A percentile compares a stretch with the other conserved stretches of the same genome.
Conservation (phyloP, 2,113 vertebrate species). For the Tachycineta bicolor region DNA sequence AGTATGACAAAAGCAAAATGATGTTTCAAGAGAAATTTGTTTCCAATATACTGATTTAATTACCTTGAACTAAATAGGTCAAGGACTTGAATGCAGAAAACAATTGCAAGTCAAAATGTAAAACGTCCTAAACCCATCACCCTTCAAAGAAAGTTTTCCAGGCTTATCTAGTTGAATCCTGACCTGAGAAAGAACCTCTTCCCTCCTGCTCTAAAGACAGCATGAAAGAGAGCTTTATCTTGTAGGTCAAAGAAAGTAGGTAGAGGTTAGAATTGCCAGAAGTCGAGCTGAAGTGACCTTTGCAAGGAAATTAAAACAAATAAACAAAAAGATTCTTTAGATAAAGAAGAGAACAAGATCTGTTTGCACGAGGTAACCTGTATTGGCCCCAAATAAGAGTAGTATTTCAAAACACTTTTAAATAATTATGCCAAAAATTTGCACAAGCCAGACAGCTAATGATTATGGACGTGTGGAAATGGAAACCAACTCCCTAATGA, state of each 20-base stretch:
- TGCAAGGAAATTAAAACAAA: conserved; percentile 6
- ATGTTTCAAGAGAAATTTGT: not conserved
- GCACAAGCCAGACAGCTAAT: not conserved
- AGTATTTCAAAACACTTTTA: not conserved
- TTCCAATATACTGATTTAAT: not conserved
- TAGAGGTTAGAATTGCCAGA: not conserved
- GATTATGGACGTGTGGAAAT: not conserved
- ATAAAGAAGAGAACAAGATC: not conserved
- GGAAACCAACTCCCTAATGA: not conserved
- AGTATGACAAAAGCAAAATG: not conserved
- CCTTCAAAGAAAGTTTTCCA: not conserved
- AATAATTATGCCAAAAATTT: not conserved
- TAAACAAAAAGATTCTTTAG: not conserved
- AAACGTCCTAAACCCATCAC: not conserved
- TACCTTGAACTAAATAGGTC: not conserved
- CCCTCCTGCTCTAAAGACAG: not conserved
- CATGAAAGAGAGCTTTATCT: not conserved
- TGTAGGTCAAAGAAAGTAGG: conserved; percentile 9
- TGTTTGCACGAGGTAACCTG: not conserved
- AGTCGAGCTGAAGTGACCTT: not conserved
- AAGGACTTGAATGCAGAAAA: not conserved
- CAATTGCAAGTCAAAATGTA: not conserved
- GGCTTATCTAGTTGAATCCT: not conserved
- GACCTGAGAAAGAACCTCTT: not conserved
- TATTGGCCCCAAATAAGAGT: not conserved